Evolutionary conservation across 2,113 vertebrate species (phyloP), one percentile per base, ranked within the genome.

Genomic region (Periophthalmus modestus): DNA sequence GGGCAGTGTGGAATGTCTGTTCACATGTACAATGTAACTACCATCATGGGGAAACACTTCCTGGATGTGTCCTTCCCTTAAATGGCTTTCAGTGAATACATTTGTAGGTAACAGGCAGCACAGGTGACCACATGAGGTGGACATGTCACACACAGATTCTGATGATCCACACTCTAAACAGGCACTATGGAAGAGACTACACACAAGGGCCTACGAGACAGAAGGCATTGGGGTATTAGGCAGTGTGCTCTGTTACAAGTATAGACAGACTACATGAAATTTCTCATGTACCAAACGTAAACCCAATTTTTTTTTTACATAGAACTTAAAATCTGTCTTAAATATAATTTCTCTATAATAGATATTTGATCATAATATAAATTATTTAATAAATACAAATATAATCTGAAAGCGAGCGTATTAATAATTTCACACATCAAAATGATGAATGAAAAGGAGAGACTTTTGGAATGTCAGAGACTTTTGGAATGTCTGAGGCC

Each of bases 171-270:
- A 69, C 75, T 72, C 77, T 36, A 72, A 65, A 62, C 81, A 75
- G 62, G 79, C 46, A 5, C 69, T 61, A 43, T 69, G 69, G 11
- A 61, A 28, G 63, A 85, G 48, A 68, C 36, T 39, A 43, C 52
- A 43, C 47, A 82, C 68, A n/a, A 84, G 87, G 86, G 80, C 87
- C 69, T 65, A 87, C 85, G 15, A 79, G 85, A 92, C 90, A 84
- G 81, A 92, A 92, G 91, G 91, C 90, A 89, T 89, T 86, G 59
- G 86, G 90, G 86, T 87, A 82, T 90, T 84, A 88, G 91, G 91
- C 91, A 92, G 91, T 91, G 87, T 87, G 91, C 89, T 91, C 87
- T 90, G 85, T 86, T 87, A 82, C 82, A 80, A 84, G 84, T 74
- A 28, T 15, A 68, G 80, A 87, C 66, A 13, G 66, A 87, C 76